Evolutionary conservation across 2,797 vertebrate genomes (phyloP), one percentile per base, ranked within the genome.

Genomic region (Ambastaia sidthimunki): DNA sequence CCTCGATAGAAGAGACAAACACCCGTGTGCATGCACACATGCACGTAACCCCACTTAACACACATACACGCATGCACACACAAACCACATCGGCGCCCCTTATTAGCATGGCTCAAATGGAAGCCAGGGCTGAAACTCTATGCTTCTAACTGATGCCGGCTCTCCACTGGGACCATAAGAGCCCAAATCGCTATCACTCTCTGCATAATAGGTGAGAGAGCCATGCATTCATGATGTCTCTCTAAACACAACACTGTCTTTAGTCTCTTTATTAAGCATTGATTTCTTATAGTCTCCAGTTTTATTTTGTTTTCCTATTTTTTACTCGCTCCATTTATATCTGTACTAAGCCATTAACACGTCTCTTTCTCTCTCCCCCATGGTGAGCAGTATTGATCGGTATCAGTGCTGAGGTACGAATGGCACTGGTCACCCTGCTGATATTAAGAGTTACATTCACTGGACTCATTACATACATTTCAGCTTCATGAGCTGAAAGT

Each of bases 81-180:
- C 71, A 65, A 28, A 28, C 47, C 34, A 41, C 68, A 41, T 55
- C 2, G 31, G 16, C 21, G 0, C 47, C 28, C 16, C 47, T 71
- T 60, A 79, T 72, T 55, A 71, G 77, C 65, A 48, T 65, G 68
- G 19, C 44, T 71, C 76, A 70, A 54, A 63, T 62, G 55, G 66
- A 54, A 60, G 48, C 54, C 71, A 57, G 73, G 37, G 41, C 60
- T 76, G 79, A 50, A 83, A 80, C 73, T 71, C 78, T 55, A 83
- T 83, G 62, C 78, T 72, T 12, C 54, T 37, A 10, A 59, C 50
- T 71, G 77, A 71, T 71, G 44, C 23, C 34, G 15, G 50, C 57
- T 71, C 76, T 71, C 67, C 68, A 0, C 68, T 69, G 76, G 81
- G 71, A 74, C 66, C 69, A 19, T 18, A 59, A 48, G 59, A 76